These are phyloP conservation scores for Poeciliopsis presidionis DNA, from an alignment of 2,797 vertebrate genomes.

Conservation along the genomic window DNA sequence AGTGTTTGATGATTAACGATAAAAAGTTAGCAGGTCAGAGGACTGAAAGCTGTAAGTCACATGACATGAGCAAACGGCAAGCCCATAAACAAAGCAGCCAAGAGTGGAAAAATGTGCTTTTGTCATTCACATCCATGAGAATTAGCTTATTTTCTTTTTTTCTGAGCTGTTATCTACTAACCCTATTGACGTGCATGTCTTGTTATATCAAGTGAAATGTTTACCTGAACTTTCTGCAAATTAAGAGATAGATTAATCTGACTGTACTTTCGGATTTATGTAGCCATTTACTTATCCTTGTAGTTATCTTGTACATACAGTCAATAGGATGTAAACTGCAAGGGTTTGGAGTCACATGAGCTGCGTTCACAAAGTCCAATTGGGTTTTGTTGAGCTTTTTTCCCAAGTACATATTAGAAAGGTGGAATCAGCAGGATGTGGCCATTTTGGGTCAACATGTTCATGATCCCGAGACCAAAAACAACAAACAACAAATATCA, in stretches of 20 bases:
- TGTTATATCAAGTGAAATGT: background rate
- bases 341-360: background rate
- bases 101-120: background rate
- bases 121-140: background rate
- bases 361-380: background rate
- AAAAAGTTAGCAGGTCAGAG: slow-evolving; percentile 22
- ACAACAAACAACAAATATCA: background rate
- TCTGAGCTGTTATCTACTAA: background rate
- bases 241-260: background rate
- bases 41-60: slow-evolving; percentile 22
- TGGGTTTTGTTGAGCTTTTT: background rate
- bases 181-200: background rate
- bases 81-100: slow-evolving; percentile 43
- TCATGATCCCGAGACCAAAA: background rate
- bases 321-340: background rate
- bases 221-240: background rate
- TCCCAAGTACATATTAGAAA: background rate
- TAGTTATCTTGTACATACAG: background rate
- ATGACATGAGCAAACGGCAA: slow-evolving; percentile 41
- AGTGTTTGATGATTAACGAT: background rate
- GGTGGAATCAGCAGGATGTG: background rate
- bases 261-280: background rate
- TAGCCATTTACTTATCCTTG: background rate
- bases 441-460: background rate
- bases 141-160: background rate